Evolutionary conservation across 1,140 invertebrate species (phyloP).

Genomic region (Zaprionus ghesquierei): DNA sequence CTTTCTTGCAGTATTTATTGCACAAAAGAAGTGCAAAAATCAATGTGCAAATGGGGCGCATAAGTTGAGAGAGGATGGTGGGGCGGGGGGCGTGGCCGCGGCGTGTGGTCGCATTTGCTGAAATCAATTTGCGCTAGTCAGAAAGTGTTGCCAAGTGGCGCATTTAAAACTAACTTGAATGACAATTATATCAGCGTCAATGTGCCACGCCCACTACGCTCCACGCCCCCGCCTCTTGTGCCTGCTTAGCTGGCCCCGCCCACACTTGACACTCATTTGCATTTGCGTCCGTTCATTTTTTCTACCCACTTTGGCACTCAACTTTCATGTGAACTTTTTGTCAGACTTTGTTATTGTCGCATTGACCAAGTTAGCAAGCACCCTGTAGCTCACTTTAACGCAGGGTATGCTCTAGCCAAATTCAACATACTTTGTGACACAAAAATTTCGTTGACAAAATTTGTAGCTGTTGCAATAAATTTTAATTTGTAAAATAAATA

Average conservation of each 20-base stretch:
- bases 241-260: too few relatives aligned
- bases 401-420: too few relatives aligned
- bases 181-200: constrained; percentile 59
- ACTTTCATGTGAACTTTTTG: constrained; percentile 6
- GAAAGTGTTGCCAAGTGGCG: constrained; percentile 67
- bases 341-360: background rate
- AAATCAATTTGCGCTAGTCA: constrained; percentile 66
- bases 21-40: constrained; percentile 32
- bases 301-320: background rate
- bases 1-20: constrained; percentile 18
- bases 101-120: constrained; percentile 26
- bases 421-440: too few relatives aligned
- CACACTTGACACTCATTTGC: constrained; percentile 37
- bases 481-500: background rate
- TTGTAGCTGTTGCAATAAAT: too few relatives aligned
- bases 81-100: background rate
- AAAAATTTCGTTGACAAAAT: too few relatives aligned
- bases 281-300: constrained; percentile 14
- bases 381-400: too few relatives aligned
- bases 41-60: constrained; percentile 15
- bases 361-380: constrained; percentile 29
- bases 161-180: constrained; percentile 69
- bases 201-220: background rate
- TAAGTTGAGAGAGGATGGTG: background rate
- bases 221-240: too few relatives aligned